These are phyloP conservation scores for Rhaphigaster nebulosa DNA, from an alignment of 2,888 invertebrate species.

Conservation along the genomic window DNA sequence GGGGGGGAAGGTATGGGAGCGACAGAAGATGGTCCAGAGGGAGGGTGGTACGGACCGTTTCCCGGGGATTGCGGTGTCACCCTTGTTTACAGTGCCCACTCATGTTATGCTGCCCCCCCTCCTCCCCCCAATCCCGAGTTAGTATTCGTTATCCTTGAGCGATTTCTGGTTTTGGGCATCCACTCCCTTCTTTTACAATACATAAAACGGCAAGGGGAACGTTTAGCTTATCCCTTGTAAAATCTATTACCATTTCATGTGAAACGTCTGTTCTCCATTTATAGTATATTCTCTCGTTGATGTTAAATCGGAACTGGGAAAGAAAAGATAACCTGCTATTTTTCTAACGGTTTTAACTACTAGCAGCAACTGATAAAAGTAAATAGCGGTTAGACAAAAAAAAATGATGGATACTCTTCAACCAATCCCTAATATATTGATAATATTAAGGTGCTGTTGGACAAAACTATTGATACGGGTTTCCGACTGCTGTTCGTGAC, in stretches of 20 bases:
- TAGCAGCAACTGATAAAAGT: too few species aligned
- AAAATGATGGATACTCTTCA: too few species aligned
- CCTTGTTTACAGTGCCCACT: conserved; percentile 47
- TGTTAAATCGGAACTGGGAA: too few species aligned
- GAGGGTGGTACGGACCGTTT: conserved; percentile 1
- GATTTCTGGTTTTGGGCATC: conserved; percentile 3
- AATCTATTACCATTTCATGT: not conserved
- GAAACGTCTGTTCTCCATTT: not conserved
- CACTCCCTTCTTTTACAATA: conserved; percentile 25
- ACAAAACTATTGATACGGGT: too few species aligned
- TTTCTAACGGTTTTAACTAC: too few species aligned
- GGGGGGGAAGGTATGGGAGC: not conserved
- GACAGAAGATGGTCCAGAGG: conserved; percentile 13
- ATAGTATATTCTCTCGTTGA: too few species aligned
- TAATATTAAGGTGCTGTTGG: too few species aligned
- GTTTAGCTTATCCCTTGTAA: conserved; percentile 16
- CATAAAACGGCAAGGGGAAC: not conserved
- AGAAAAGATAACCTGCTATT: too few species aligned
- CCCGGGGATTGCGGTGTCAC: conserved; percentile 31
- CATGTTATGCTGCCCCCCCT: not conserved
- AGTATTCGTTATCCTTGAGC: conserved; percentile 27
- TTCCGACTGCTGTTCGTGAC: too few species aligned
- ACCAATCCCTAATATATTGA: too few species aligned
- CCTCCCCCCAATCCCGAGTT: not conserved
- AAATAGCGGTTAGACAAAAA: too few species aligned